A percentile compares a stretch with the other conserved stretches of the same genome.
Conservation (phyloP, 2,888 invertebrate genomes). For the Meganola albula region DNA sequence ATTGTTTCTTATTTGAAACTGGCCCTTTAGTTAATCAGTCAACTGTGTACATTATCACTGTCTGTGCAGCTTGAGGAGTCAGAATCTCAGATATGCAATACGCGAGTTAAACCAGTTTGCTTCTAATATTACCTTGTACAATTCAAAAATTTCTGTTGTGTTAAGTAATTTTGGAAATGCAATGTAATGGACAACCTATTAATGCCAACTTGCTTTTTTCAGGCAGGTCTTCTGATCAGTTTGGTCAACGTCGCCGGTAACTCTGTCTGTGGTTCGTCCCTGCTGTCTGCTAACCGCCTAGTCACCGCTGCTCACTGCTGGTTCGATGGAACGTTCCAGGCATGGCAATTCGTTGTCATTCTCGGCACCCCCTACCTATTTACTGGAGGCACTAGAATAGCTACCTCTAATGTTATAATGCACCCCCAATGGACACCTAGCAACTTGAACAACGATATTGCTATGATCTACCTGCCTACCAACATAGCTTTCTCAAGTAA, state of each 20-base stretch:
- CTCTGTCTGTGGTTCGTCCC: conserved; percentile 48
- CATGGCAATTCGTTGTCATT: conserved; percentile 39
- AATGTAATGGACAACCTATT: background rate
- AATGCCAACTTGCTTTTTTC: conserved; percentile 3
- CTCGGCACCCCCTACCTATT: conserved; percentile 43
- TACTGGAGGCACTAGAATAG: conserved; percentile 42
- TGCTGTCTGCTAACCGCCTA: conserved; percentile 35
- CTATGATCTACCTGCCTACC: conserved; percentile 41
- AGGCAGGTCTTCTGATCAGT: conserved; percentile 49
- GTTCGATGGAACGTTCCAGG: conserved; percentile 41
- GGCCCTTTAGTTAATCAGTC: too few relatives aligned
- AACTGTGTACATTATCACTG: too few relatives aligned
- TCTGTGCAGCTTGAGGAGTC: too few relatives aligned
- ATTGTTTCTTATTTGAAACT: too few relatives aligned
- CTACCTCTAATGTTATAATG: conserved; percentile 34
- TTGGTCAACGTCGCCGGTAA: conserved; percentile 31
- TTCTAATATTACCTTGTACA: too few relatives aligned
- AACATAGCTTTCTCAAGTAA: conserved; percentile 28
- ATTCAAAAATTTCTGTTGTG: too few relatives aligned
- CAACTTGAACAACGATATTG: conserved; percentile 41
- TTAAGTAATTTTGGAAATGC: too few relatives aligned
- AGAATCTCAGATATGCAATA: too few relatives aligned
- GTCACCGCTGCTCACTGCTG: conserved; percentile 60
- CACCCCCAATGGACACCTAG: conserved; percentile 40
- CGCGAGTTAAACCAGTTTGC: too few relatives aligned